These are phyloP conservation scores for Tuberolachnus salignus DNA, from an alignment of 2,888 invertebrate genomes.

Conservation along the genomic window DNA sequence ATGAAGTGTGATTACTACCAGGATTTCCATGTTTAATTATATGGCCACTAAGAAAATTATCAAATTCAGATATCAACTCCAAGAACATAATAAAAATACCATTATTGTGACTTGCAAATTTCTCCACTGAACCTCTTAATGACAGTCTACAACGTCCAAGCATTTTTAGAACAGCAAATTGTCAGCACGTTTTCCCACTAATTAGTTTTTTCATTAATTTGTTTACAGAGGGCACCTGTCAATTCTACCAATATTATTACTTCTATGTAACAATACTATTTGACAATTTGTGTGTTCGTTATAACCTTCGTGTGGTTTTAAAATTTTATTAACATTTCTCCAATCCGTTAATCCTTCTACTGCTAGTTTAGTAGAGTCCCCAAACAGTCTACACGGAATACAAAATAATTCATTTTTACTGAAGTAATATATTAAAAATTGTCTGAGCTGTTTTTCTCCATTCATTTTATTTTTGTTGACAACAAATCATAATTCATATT, in stretches of 20 bases:
- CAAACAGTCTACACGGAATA: background rate
- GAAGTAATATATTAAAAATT: conserved; percentile 18
- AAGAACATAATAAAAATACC: conserved; percentile 61
- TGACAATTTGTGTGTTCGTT: conserved; percentile 17
- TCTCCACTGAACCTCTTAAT: conserved; percentile 60
- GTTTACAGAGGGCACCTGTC: no score
- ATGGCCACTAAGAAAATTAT: conserved; percentile 60
- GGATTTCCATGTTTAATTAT: conserved; percentile 60
- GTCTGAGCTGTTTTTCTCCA: background rate
- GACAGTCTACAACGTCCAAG: conserved; percentile 59
- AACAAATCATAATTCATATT: conserved; percentile 12
- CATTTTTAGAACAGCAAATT: conserved; percentile 59
- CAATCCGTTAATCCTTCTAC: conserved; percentile 34
- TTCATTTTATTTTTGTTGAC: conserved; percentile 7
- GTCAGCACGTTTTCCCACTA: no score
- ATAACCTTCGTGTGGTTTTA: conserved; percentile 17
- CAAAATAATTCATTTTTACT: conserved; percentile 35
- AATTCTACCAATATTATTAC: conserved; percentile 35
- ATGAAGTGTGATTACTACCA: conserved; percentile 60
- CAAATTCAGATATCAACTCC: conserved; percentile 60
- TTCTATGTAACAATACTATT: conserved; percentile 29
- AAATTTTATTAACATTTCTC: conserved; percentile 17
- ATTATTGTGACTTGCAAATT: conserved; percentile 60
- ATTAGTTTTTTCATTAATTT: no score
- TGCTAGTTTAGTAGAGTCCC: conserved; percentile 1